Evolutionary conservation across 2,888 invertebrate genomes (phyloP).

Genomic region (Perdita meconis): DNA sequence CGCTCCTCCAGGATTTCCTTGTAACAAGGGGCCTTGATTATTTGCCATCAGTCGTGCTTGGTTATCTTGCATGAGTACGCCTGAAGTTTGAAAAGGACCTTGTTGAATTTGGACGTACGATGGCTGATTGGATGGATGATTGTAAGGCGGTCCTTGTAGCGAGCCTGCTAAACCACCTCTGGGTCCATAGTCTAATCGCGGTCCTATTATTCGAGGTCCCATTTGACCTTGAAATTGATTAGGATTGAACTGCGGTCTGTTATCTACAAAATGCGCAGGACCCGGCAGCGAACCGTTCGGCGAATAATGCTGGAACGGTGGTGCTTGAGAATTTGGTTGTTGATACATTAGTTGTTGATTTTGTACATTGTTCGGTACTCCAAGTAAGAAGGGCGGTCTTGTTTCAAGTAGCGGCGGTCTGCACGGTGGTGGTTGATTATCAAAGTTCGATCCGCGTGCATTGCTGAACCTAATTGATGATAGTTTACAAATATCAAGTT

Average conservation of each 20-base stretch:
- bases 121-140: slow-evolving; percentile 73
- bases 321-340: slow-evolving; percentile 68
- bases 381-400: slow-evolving; percentile 73
- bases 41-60: slow-evolving; percentile 64
- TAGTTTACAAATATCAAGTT: not conserved
- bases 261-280: slow-evolving; percentile 76
- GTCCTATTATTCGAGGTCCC: slow-evolving; percentile 67
- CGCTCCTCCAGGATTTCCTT: slow-evolving; percentile 67
- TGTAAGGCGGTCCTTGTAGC: slow-evolving; percentile 68
- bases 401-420: slow-evolving; percentile 77
- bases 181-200: slow-evolving; percentile 73
- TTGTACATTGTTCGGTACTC: slow-evolving; percentile 69
- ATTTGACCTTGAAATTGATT: slow-evolving; percentile 74
- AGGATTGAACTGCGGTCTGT: slow-evolving; percentile 71
- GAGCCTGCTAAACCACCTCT: slow-evolving; percentile 64
- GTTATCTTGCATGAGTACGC: slow-evolving; percentile 64
- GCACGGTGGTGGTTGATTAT: slow-evolving; percentile 68
- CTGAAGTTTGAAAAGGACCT: slow-evolving; percentile 62
- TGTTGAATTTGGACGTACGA: slow-evolving; percentile 69
- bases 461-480: slow-evolving; percentile 60
- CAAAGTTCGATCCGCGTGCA: slow-evolving; percentile 61
- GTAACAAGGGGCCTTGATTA: slow-evolving; percentile 67
- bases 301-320: slow-evolving; percentile 73
- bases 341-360: slow-evolving; percentile 75
- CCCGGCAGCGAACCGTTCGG: slow-evolving; percentile 70